phyloP scores from a whole-genome alignment of 2,113 vertebrate genomes.

The Pedetes capensis region DNA sequence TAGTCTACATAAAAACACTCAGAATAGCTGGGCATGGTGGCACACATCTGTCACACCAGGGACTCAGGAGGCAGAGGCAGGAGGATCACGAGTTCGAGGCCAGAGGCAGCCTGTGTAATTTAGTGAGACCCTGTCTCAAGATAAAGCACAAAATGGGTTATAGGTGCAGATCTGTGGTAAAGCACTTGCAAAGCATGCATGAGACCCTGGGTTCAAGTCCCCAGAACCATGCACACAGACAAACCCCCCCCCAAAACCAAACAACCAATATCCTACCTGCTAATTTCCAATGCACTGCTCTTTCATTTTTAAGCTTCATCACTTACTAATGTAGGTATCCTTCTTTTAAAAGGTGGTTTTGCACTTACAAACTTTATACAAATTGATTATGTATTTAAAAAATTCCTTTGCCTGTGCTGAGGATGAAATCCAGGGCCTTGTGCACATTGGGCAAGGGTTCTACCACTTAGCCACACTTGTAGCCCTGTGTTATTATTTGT shows the following conservation, averaged over 20 bases:
- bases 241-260: too few species aligned
- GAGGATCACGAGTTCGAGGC: too few species aligned
- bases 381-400: too few species aligned
- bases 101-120: too few species aligned
- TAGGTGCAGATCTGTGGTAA: too few species aligned
- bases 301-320: background rate
- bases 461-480: background rate
- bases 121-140: too few species aligned
- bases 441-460: background rate
- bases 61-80: too few species aligned
- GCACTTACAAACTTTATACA: background rate
- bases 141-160: too few species aligned
- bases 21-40: background rate
- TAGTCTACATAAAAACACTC: background rate
- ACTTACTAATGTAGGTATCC: background rate
- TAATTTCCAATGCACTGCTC: background rate
- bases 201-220: background rate
- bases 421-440: background rate
- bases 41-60: background rate
- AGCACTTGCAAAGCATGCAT: too few species aligned
- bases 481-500: background rate
- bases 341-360: background rate
- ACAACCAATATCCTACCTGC: too few species aligned
- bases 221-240: background rate
- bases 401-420: background rate